Evolutionary conservation across 1,140 invertebrate genomes (phyloP), one percentile per base, ranked within the genome.

Genomic region (Daktulosphaira vitifoliae): DNA sequence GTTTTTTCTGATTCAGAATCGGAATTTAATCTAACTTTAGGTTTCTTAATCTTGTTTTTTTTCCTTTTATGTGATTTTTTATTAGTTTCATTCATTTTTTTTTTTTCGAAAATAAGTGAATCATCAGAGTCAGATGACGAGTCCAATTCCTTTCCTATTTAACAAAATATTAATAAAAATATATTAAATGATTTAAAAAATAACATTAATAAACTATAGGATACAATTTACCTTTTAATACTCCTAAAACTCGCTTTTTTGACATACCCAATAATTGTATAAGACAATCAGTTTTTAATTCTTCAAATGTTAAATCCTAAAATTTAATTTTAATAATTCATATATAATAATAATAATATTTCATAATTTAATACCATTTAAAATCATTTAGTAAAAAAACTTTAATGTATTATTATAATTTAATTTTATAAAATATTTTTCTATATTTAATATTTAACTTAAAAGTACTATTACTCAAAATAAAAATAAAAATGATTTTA

Each of bases 211-310:
- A 33, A 6, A 33, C 5, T 33, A 6, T 33, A 33, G 5, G 11
- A 11, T 33, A 33, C 11, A 33, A 33, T 7, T 66, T 65, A 70
- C 72, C 72, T 67, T 72, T 68, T 18, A 73, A 66, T 52, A 68
- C 68, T n/a, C 64, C 64, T 16, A 68, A 59, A 38, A 73, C 71
- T 29, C 70, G 68, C 65, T 71, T 72, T 25, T 66, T 65, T n/a
- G 72, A 73, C 72, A 73, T 70, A 42, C 69, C 68, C 26, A 71
- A 49, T 22, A 73, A 66, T 50, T 73, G 70, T 9, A 73, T 68
- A 16, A 73, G 65, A 68, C 72, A 73, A 38, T 71, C 70, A 18
- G 70, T 65, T 68, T 73, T 72, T 13, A 73, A 50, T 56, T 72
- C 72, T 39, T 70, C 67, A 23, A 72, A 44, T 44, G 50, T 23